A percentile compares a stretch with the other conserved stretches of the same genome.
phyloP scores from a whole-genome alignment of 2,113 vertebrate genomes.

The Megaleporinus macrocephalus region DNA sequence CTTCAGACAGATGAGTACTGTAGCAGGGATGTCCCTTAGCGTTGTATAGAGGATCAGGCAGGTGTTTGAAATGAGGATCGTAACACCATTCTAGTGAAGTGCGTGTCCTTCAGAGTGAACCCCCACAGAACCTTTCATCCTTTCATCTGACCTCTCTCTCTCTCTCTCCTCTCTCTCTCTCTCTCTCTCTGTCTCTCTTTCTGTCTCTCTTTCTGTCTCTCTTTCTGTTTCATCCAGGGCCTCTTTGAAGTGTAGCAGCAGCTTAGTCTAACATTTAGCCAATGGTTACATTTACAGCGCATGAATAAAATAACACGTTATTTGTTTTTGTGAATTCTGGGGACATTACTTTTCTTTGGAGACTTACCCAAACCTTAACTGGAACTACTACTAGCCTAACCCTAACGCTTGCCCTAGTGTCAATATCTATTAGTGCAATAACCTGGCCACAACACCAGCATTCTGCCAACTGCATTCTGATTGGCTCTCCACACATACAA shows the following conservation, averaged over 20 bases:
- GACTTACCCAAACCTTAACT: no score
- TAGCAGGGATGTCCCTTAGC: neutral
- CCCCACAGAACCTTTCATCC: constrained; percentile 15
- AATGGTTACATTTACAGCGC: constrained; percentile 13
- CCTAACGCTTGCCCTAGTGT: no score
- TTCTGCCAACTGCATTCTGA: no score
- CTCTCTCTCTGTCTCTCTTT: no score
- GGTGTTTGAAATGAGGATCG: neutral
- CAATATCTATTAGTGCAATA: no score
- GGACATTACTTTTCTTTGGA: no score
- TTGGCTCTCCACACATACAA: no score
- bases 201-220: neutral
- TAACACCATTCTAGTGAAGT: neutral
- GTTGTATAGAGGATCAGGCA: neutral
- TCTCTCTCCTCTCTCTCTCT: no score
- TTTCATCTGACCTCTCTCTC: constrained; percentile 11
- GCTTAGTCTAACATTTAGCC: neutral
- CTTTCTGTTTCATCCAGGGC: constrained; percentile 17
- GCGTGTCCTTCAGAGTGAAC: neutral
- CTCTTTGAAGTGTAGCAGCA: neutral
- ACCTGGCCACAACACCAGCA: no score
- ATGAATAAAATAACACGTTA: neutral
- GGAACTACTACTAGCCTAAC: no score
- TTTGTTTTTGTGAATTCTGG: no score
- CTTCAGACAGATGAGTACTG: no score